Evolutionary conservation across 2,797 vertebrate species (phyloP), one percentile per base, ranked within the genome.

Genomic region (Myioborus miniatus): DNA sequence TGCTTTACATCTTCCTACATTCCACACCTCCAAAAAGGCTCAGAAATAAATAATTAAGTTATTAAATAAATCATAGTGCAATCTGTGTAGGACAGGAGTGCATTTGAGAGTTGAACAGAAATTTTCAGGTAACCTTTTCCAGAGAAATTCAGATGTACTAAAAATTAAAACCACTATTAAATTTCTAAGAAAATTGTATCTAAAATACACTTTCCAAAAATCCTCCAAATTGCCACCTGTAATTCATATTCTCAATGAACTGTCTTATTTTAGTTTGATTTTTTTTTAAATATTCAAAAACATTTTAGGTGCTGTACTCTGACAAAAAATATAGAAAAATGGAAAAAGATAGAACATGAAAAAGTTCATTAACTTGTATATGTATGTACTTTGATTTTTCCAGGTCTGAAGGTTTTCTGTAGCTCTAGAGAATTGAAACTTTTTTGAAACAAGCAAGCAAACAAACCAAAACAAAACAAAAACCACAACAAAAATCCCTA

Each of bases 321-420:
- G 2, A 20, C 70, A 22, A 53, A 16, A 23, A 70, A 20, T 29
- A 0, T 9, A 41, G 8, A 32, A 58, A 88, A 70, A 58, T 15
- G 0, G 5, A 19, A 69, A 53, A 78, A 37, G 1, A 10, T 1
- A 47, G 24, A 85, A 23, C 1, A 49, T 18, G 1, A 27, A 46
- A 49, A 67, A 24, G 0, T 46, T 58, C 43, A 2, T 0, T 32
- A 19, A 59, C 8, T 27, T 52, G 18, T 29, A 8, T 7, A 19
- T 50, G 9, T 27, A 63, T 19, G 1, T 12, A 58, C 7, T 18
- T 55, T 46, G 11, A 22, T 75, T 79, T 69, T 83, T 80, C 21
- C 17, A 49, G 10, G 6, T 82, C 10, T 30, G 27, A 46, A 62
- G 41, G 7, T 64, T 77, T 75, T 75, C 2, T 69, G 4, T 34